phyloP scores from a whole-genome alignment of 2,113 vertebrate genomes.

The Cettia cetti region DNA sequence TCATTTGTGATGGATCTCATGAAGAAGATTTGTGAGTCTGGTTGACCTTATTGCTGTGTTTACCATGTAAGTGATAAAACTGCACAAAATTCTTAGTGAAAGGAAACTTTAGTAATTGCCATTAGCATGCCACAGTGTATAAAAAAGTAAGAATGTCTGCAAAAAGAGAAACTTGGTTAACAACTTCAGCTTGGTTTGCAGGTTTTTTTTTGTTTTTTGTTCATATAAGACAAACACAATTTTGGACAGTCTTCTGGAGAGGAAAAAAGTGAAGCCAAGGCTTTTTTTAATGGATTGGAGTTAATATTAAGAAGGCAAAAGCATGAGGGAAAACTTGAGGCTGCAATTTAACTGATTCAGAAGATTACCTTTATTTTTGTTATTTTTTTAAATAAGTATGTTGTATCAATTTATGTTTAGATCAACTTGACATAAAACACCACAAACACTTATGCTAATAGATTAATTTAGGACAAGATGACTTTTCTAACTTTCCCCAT shows the following conservation, averaged over 20 bases:
- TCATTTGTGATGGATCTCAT: not conserved
- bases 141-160: not conserved
- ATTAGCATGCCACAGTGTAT: not conserved
- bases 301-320: not conserved
- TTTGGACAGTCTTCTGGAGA: not conserved
- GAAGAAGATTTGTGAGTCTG: not conserved
- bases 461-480: not conserved
- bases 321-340: not conserved
- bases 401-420: not conserved
- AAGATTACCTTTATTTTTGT: not conserved
- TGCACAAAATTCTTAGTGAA: not conserved
- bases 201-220: not conserved
- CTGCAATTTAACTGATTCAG: not conserved
- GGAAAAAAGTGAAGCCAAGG: not conserved
- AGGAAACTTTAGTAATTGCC: not conserved
- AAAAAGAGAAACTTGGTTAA: not conserved
- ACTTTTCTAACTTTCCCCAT: not conserved
- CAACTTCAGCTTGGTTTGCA: not conserved
- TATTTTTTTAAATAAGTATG: not conserved
- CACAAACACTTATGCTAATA: not conserved
- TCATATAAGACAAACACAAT: not conserved
- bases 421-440: not conserved
- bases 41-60: not conserved
- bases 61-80: not conserved
- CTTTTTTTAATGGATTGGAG: not conserved